These are phyloP conservation scores for Polypedilum vanderplanki DNA, from an alignment of 1,140 invertebrate genomes.

Conservation along the genomic window DNA sequence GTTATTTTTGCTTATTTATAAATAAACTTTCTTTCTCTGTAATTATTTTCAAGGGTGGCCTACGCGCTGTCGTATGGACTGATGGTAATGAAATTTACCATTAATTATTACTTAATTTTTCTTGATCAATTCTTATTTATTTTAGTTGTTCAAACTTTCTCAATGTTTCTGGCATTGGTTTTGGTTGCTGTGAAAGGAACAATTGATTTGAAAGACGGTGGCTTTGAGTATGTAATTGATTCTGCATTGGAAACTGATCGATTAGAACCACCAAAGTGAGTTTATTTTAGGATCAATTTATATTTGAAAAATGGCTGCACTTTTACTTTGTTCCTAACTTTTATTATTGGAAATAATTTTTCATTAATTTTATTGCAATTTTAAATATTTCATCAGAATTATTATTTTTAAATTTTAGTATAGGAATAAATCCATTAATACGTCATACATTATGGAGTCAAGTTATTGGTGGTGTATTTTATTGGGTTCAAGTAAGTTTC, in stretches of 20 bases:
- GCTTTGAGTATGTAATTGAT: conserved; percentile 54
- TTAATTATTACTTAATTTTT: too few relatives aligned
- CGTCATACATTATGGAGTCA: conserved; percentile 77
- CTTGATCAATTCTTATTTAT: too few relatives aligned
- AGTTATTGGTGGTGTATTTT: conserved; percentile 67
- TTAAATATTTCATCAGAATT: too few relatives aligned
- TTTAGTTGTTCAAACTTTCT: conserved; percentile 59
- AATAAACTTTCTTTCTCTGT: conserved; percentile 36
- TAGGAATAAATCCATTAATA: conserved; percentile 63
- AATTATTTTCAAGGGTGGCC: too few relatives aligned
- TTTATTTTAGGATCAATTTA: conserved; percentile 30
- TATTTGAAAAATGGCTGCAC: too few relatives aligned
- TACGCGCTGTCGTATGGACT: conserved; percentile 84
- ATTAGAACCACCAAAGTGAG: conserved; percentile 39
- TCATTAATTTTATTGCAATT: too few relatives aligned
- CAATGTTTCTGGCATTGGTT: conserved; percentile 68
- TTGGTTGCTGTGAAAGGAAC: conserved; percentile 62
- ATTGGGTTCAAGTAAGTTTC: conserved; percentile 53
- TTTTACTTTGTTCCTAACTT: too few relatives aligned
- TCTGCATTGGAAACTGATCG: conserved; percentile 41
- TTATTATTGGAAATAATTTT: background rate
- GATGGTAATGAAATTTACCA: conserved; percentile 46
- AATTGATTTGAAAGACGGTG: conserved; percentile 50
- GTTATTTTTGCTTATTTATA: background rate
- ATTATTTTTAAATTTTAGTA: conserved; percentile 44